Conservation (phyloP, 2,113 vertebrate species). For the Zeus faber region DNA sequence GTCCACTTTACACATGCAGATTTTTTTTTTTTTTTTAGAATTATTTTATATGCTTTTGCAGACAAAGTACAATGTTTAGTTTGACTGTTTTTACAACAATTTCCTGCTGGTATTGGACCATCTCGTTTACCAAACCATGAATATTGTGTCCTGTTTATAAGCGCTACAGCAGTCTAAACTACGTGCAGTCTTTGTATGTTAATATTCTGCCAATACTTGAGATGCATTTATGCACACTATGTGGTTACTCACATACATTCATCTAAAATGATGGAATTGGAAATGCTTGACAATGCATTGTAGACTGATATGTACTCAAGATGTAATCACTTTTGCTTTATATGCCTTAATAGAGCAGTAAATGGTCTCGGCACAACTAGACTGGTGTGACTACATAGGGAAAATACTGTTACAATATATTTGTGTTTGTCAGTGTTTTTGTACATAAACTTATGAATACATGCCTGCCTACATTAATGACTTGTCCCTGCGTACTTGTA, state of each 20-base stretch:
- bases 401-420: constrained; percentile 22
- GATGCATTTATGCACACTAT: constrained; percentile 33
- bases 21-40: not conserved
- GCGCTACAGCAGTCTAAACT: constrained; percentile 32
- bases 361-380: too few relatives aligned
- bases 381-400: too few relatives aligned
- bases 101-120: constrained; percentile 15
- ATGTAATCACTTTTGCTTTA: too few relatives aligned
- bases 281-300: too few relatives aligned
- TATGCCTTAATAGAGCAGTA: constrained; percentile 19
- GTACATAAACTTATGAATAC: constrained; percentile 15
- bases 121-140: too few relatives aligned
- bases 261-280: too few relatives aligned
- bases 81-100: constrained; percentile 17
- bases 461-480: constrained; percentile 3
- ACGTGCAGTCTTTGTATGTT: constrained; percentile 7
- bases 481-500: not conserved
- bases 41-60: not conserved
- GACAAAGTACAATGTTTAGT: constrained; percentile 11
- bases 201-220: constrained; percentile 37
- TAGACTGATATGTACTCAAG: too few relatives aligned
- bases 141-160: too few relatives aligned
- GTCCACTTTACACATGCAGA: constrained; percentile 22
- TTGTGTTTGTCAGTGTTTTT: constrained; percentile 35
- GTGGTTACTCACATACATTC: constrained; percentile 20